Percentiles rank a stretch among this genome's conserved stretches.
phyloP scores from a whole-genome alignment of 2,888 invertebrate genomes.

The Athalia circularis region DNA sequence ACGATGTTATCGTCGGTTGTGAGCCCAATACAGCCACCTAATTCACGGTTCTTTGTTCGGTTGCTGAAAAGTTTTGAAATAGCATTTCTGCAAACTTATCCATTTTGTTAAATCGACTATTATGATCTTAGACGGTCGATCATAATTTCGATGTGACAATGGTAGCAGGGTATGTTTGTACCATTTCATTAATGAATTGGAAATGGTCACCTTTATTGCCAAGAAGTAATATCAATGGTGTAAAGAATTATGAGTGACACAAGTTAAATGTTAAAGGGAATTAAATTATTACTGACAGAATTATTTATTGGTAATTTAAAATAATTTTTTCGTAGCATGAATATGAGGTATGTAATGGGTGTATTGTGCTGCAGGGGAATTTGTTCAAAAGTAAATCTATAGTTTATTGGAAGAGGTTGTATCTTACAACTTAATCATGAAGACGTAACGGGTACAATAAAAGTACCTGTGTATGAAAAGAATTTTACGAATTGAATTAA shows the following conservation, averaged over 20 bases:
- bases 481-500: conserved; percentile 6
- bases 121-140: conserved; percentile 40
- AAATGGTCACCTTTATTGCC: conserved; percentile 1
- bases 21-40: conserved; percentile 4
- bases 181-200: background rate
- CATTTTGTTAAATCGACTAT: conserved; percentile 13
- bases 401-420: conserved; percentile 37
- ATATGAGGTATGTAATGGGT: background rate
- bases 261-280: background rate
- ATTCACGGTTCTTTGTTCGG: background rate
- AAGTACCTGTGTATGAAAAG: conserved; percentile 30
- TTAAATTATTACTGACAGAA: background rate
- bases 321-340: background rate
- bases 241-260: too few relatives aligned
- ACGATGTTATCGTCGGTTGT: background rate
- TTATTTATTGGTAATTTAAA: background rate
- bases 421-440: conserved; percentile 32
- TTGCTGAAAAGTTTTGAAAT: background rate
- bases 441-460: conserved; percentile 35
- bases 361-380: conserved; percentile 27
- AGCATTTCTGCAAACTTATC: background rate
- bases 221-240: too few relatives aligned
- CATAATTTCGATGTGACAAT: conserved; percentile 20
- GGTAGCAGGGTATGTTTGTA: background rate
- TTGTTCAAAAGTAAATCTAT: conserved; percentile 2